These are phyloP conservation scores for Grammomys dolichurus DNA, from an alignment of 2,113 vertebrate species.

Conservation along the genomic window DNA sequence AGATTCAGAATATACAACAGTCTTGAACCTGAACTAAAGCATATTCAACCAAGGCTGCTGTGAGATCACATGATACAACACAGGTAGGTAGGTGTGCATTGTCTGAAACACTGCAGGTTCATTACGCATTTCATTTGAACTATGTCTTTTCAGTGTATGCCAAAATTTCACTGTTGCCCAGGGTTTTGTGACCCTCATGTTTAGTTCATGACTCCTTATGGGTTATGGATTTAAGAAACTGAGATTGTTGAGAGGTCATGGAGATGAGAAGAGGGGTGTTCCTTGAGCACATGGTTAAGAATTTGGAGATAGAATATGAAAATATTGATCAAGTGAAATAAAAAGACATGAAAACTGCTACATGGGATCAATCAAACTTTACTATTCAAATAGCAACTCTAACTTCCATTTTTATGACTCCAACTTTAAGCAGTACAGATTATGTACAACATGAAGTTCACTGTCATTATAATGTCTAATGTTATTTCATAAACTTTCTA, in stretches of 20 bases:
- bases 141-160: too few species aligned
- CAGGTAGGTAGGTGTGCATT: accelerated
- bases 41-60: background rate
- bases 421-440: background rate
- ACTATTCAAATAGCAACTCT: background rate
- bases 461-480: background rate
- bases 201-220: background rate
- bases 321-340: background rate
- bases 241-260: background rate
- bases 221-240: background rate
- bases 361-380: background rate
- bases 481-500: background rate
- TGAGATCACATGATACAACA: background rate
- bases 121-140: background rate
- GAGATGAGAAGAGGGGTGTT: background rate
- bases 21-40: background rate
- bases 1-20: background rate
- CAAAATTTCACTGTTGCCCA: background rate
- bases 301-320: background rate
- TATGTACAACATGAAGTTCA: background rate
- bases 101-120: background rate
- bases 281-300: background rate
- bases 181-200: background rate
- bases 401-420: background rate
- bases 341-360: background rate